These are phyloP conservation scores for Geophilus truncorum DNA, from an alignment of 2,888 invertebrate species.

Conservation along the genomic window DNA sequence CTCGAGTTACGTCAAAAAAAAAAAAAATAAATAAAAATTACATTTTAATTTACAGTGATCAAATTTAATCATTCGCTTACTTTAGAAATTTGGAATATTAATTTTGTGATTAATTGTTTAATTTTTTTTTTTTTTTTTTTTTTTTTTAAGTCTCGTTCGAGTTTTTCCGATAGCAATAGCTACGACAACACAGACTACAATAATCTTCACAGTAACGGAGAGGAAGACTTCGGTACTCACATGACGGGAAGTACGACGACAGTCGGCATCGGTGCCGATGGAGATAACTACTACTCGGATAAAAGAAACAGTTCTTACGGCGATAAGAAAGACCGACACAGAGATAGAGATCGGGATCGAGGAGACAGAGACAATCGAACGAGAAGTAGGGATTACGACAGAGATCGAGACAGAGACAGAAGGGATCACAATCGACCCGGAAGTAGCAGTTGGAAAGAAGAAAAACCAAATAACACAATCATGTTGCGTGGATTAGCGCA, in stretches of 20 bases:
- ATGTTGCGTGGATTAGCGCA: slow-evolving; percentile 41
- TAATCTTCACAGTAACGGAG: not conserved
- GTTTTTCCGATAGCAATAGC: slow-evolving; percentile 31
- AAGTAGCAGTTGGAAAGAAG: slow-evolving; percentile 38
- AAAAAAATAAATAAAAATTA: too few relatives aligned
- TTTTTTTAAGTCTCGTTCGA: slow-evolving; percentile 33
- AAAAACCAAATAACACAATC: slow-evolving; percentile 41
- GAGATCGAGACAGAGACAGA: slow-evolving; percentile 38
- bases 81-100: not conserved
- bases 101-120: not conserved
- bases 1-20: too few relatives aligned
- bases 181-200: slow-evolving; percentile 28
- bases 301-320: not conserved
- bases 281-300: not conserved
- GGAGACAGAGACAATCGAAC: slow-evolving; percentile 33
- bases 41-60: too few relatives aligned
- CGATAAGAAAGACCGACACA: slow-evolving; percentile 28
- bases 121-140: not conserved
- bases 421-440: slow-evolving; percentile 36
- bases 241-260: not conserved
- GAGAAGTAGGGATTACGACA: slow-evolving; percentile 37
- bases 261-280: not conserved
- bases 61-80: too few relatives aligned
- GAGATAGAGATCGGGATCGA: slow-evolving; percentile 38
- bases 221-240: not conserved